Evolutionary conservation across 2,797 vertebrate genomes (phyloP).

Genomic region (Falco peregrinus): DNA sequence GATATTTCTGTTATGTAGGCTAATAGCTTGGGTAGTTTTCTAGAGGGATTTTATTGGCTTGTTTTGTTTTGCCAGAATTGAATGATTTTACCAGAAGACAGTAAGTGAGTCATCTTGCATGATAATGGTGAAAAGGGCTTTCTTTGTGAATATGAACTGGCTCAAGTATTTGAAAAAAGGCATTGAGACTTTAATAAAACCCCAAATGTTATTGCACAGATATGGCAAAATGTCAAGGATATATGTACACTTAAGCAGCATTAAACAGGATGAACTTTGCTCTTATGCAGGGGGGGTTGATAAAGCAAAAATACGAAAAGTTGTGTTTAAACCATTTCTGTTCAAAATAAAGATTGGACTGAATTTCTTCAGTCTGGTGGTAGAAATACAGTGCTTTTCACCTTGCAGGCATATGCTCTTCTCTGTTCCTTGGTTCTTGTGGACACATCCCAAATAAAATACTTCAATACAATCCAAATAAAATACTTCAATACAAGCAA

Average conservation of each 20-base stretch:
- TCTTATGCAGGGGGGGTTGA: background rate
- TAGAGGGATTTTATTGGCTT: background rate
- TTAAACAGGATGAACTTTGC: slow-evolving; percentile 32
- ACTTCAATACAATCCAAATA: background rate
- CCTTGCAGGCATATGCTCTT: background rate
- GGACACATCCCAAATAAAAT: background rate
- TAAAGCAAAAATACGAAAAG: slow-evolving; percentile 10
- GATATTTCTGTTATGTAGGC: background rate
- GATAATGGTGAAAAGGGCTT: background rate
- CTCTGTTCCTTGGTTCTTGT: background rate
- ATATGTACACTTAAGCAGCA: background rate
- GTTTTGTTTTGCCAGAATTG: background rate
- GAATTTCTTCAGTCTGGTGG: background rate
- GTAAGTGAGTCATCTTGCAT: background rate
- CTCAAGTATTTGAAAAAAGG: background rate
- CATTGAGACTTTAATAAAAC: background rate
- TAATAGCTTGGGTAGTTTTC: background rate
- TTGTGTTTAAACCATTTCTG: background rate
- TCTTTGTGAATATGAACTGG: background rate
- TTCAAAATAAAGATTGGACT: background rate
- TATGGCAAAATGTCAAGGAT: slow-evolving; percentile 26
- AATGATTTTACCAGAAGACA: background rate
- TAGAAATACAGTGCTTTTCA: background rate
- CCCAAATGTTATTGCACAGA: slow-evolving; percentile 2
- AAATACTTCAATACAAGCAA: no score